Conservation (phyloP, 2,797 vertebrate species). For the Pelodytes ibericus region DNA sequence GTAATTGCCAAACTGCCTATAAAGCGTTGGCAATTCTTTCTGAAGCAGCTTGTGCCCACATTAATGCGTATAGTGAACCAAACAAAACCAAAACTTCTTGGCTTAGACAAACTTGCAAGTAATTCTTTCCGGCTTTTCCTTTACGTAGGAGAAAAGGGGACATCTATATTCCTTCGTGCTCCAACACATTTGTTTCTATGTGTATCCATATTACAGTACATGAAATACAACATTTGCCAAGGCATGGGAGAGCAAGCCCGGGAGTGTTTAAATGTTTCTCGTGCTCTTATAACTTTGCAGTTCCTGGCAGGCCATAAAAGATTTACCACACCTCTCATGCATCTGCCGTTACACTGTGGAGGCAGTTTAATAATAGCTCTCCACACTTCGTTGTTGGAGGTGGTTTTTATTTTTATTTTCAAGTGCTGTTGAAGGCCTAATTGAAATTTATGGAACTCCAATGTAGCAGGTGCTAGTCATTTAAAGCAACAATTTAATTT, state of each 20-base stretch:
- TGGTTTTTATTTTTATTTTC: conserved; percentile 11
- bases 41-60: neutral
- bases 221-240: neutral
- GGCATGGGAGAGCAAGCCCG: neutral
- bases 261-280: neutral
- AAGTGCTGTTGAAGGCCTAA: conserved; percentile 14
- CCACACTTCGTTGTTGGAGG: conserved; percentile 16
- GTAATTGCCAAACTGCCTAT: neutral
- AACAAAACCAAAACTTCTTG: neutral
- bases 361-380: conserved; percentile 31
- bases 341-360: conserved; percentile 6
- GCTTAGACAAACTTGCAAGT: neutral
- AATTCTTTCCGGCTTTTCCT: neutral
- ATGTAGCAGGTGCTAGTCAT: conserved; percentile 3
- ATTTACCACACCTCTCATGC: conserved; percentile 12
- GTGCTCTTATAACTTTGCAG: neutral
- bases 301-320: conserved; percentile 3
- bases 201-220: neutral
- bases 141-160: neutral
- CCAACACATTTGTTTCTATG: neutral
- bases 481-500: neutral
- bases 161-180: neutral
- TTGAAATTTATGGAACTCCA: conserved; percentile 14
- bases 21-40: conserved; percentile 9
- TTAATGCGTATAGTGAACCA: neutral